Percentiles rank a stretch among this genome's conserved stretches.
phyloP scores from a whole-genome alignment of 2,797 vertebrate genomes.

The Clarias laeviceps region DNA sequence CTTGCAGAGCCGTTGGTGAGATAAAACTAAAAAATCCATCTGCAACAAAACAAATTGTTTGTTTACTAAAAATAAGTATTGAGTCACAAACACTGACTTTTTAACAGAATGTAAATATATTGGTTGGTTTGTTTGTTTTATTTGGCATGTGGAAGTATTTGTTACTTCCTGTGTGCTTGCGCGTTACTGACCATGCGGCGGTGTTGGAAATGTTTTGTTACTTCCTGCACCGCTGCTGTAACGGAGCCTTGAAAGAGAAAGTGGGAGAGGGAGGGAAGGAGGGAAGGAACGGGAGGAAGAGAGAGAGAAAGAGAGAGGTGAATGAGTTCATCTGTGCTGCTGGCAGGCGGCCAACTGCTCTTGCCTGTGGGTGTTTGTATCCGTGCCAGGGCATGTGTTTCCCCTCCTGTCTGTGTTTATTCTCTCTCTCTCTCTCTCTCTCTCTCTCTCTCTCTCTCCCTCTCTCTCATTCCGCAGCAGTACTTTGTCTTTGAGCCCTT shows the following conservation, averaged over 20 bases:
- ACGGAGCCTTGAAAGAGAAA: constrained; percentile 59
- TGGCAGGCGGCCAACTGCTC: constrained; percentile 72
- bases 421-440: constrained; percentile 63
- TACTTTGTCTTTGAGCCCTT: neutral
- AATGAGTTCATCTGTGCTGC: constrained; percentile 73
- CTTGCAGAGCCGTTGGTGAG: neutral
- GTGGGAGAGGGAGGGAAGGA: constrained; percentile 25
- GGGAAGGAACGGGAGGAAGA: neutral
- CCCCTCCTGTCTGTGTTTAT: constrained; percentile 75
- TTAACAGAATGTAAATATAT: neutral
- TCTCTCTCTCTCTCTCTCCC: constrained; percentile 30
- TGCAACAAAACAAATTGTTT: too few relatives aligned
- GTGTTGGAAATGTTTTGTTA: neutral
- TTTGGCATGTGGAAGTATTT: neutral
- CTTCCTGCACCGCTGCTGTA: neutral
- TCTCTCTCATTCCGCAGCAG: constrained; percentile 16
- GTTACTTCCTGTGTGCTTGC: neutral
- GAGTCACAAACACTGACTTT: neutral
- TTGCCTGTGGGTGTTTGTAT: constrained; percentile 75
- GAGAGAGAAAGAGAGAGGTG: constrained; percentile 64
- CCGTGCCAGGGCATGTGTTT: constrained; percentile 78
- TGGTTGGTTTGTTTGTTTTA: neutral
- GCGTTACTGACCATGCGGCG: neutral
- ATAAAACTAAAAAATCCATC: too few relatives aligned
- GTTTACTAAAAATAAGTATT: neutral